Conservation (phyloP, 1,140 invertebrate species). For the Armadillidium nasatum region DNA sequence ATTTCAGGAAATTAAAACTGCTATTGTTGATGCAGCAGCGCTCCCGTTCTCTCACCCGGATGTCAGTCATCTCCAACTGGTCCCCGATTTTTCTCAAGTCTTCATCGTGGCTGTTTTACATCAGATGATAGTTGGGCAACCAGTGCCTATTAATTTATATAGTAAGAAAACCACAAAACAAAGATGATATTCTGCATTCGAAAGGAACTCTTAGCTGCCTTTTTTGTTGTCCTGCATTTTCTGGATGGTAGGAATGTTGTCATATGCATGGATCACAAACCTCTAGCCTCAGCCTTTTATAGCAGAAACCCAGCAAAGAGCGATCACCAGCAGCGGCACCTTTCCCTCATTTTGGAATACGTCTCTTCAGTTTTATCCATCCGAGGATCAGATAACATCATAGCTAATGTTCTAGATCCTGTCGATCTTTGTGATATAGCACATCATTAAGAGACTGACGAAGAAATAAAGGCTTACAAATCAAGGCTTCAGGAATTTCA, state of each 20-base stretch:
- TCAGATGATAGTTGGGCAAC: not conserved
- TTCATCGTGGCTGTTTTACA: not conserved
- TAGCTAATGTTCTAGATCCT: not conserved
- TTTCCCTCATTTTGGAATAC: not conserved
- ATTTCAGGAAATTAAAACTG: not conserved
- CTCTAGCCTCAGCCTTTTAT: constrained; percentile 17
- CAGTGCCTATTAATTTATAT: constrained; percentile 47
- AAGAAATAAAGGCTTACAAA: not conserved
- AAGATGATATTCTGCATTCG: constrained; percentile 49
- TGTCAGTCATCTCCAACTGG: not conserved
- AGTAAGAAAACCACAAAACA: constrained; percentile 48
- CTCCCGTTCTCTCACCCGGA: not conserved
- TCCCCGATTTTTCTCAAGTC: not conserved
- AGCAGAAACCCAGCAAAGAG: constrained; percentile 10
- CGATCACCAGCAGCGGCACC: not conserved
- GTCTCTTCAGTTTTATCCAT: not conserved
- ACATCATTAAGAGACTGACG: not conserved
- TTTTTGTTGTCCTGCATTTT: constrained; percentile 26
- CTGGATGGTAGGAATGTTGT: constrained; percentile 14
- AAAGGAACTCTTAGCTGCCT: constrained; percentile 32
- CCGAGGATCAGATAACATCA: not conserved
- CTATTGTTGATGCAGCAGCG: not conserved
- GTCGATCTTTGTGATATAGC: not conserved
- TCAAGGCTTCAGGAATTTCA: not conserved
- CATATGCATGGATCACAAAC: constrained; percentile 34